phyloP scores from a whole-genome alignment of 2,113 vertebrate species.

The Oreochromis niloticus region DNA sequence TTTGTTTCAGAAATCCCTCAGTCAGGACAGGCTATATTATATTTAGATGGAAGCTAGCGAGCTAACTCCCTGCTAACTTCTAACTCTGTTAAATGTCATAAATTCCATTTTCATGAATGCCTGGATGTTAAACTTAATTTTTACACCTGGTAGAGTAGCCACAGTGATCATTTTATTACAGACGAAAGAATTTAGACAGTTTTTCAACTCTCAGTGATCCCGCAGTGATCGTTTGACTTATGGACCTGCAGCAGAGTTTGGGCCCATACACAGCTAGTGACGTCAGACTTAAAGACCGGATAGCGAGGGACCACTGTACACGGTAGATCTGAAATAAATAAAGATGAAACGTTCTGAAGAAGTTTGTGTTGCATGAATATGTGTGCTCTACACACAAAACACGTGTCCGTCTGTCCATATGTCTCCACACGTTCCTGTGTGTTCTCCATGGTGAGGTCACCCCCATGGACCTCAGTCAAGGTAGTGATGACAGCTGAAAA shows the following conservation, averaged over 20 bases:
- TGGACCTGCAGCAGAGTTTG: no score
- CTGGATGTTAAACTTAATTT: no score
- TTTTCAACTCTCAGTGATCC: no score
- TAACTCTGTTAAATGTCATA: not conserved
- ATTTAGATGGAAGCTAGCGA: no score
- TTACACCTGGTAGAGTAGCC: not conserved
- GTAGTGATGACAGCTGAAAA: slow-evolving; percentile 43
- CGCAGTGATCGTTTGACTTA: no score
- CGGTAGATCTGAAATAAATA: not conserved
- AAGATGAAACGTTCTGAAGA: not conserved
- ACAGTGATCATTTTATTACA: not conserved
- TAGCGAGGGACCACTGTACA: not conserved
- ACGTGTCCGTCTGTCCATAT: not conserved
- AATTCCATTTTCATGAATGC: not conserved
- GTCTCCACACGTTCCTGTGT: not conserved
- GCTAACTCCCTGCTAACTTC: no score
- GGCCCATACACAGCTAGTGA: no score
- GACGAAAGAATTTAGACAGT: no score
- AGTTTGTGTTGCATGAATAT: not conserved
- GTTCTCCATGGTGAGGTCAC: not conserved
- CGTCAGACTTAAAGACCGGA: no score
- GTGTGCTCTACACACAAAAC: not conserved
- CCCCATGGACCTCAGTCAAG: not conserved
- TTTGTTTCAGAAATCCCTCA: no score
- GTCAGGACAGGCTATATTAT: no score